A percentile compares a stretch with the other conserved stretches of the same genome.
Evolutionary conservation across 1,140 invertebrate species (phyloP).

Genomic region (Leptoteleia sp.): DNA sequence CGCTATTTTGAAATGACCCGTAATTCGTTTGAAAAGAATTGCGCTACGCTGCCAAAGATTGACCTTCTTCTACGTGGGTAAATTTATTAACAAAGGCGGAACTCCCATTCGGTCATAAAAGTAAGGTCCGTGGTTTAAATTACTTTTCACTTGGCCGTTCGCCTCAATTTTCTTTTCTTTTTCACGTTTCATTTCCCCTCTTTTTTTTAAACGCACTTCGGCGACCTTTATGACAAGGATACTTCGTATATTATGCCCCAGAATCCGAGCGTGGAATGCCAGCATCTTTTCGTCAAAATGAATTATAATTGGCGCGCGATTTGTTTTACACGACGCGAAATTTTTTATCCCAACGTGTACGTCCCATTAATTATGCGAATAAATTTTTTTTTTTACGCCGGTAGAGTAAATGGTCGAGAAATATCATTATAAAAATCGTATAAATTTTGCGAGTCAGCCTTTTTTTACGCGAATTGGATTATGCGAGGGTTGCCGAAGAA

Average conservation of each 20-base stretch:
- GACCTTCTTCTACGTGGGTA: constrained; percentile 1
- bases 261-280: constrained; percentile 24
- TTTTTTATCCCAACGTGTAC: constrained; percentile 21
- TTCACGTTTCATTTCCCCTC: constrained; percentile 14
- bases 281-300: constrained; percentile 37
- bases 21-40: neutral
- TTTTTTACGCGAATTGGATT: neutral
- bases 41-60: constrained; percentile 9
- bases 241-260: constrained; percentile 46
- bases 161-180: constrained; percentile 32
- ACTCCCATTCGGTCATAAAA: constrained; percentile 34
- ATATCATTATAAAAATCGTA: constrained; percentile 16
- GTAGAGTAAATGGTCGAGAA: constrained; percentile 7
- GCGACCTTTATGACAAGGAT: constrained; percentile 52
- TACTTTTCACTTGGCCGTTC: constrained; percentile 47
- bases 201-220: constrained; percentile 33
- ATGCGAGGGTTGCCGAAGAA: neutral
- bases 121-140: constrained; percentile 32
- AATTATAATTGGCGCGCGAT: constrained; percentile 29
- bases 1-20: neutral
- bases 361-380: constrained; percentile 26
- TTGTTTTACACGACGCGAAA: constrained; percentile 23
- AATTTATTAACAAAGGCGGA: constrained; percentile 19
- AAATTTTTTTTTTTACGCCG: constrained; percentile 24
- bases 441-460: constrained; percentile 2